phyloP scores from a whole-genome alignment of 2,113 vertebrate species.

The Illadopsis cleaveri region DNA sequence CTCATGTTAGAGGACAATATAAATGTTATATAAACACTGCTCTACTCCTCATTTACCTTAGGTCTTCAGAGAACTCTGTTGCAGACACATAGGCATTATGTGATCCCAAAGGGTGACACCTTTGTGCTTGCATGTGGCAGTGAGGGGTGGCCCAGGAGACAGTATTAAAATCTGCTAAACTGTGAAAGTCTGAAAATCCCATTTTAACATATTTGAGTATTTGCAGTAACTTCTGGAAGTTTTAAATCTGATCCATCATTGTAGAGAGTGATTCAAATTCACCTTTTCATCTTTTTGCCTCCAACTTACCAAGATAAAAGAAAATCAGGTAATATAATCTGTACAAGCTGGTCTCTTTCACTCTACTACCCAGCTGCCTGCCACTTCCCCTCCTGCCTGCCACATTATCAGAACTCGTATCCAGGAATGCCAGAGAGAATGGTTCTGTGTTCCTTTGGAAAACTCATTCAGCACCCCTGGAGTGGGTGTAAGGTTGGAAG shows the following conservation, averaged over 20 bases:
- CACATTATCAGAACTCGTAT: background rate
- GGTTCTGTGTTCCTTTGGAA: background rate
- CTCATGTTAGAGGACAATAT: background rate
- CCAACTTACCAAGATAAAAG: background rate
- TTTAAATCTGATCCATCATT: background rate
- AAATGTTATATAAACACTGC: background rate
- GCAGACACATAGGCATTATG: background rate
- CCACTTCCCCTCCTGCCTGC: background rate
- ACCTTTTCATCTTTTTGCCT: background rate
- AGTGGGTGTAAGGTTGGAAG: background rate
- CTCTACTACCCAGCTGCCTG: background rate
- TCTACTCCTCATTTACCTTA: background rate
- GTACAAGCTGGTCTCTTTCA: background rate
- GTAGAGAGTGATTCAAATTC: background rate
- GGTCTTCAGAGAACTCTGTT: background rate
- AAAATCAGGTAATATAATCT: background rate
- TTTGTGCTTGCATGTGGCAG: background rate
- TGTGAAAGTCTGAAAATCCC: background rate
- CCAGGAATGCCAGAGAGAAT: background rate
- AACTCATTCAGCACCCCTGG: background rate
- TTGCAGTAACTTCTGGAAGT: background rate
- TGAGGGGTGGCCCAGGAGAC: background rate
- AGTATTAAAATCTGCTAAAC: background rate
- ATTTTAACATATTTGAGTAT: background rate
- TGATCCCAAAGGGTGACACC: background rate